Evolutionary conservation across 2,888 invertebrate species (phyloP), one percentile per base, ranked within the genome.

Genomic region (Catocala nupta): DNA sequence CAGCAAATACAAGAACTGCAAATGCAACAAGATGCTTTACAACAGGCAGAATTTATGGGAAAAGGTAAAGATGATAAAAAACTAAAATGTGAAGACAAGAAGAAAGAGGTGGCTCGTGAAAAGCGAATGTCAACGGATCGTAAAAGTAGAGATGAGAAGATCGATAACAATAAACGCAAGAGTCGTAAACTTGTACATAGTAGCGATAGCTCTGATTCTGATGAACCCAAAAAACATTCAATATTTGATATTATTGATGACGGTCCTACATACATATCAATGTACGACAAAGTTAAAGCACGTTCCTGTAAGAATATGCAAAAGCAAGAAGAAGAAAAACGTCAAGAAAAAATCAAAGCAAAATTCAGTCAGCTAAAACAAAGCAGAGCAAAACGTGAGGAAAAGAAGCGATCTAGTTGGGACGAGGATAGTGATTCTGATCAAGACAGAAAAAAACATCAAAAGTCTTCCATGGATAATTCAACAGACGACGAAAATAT

Each of bases 251-350:
- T 98, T 63, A 96, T 97, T 50, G 97, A 97, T 83, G 98, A 98
- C 82, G 98, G 97, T 65, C 98, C 98, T 0, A 96, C 97, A 9
- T 98, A 98, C 85, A 98, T 98, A 65, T 99, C 99, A 9, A 99
- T 99, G 99, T 99, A 99, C 87, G 99, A 99, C 86, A 99, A 99
- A 91, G 98, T 98, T 0, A 98, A 98, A 89, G 98, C 98, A 4
- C 96, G 98, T 47, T 98, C 98, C 33, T 98, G 98, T 81, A 98
- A 98, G 89, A 98, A 98, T 87, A 97, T 98, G 97, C 97, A 98
- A 86, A 98, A 98, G 84, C 96, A 98, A 84, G 97, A 97, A 84
- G 98, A 98, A 88, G 97, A 98, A 89, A 98, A 98, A 85, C 95
- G 97, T 0, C 96, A 96, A 86, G 96, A 97, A 86, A 98, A 98